Evolutionary conservation across 2,888 invertebrate species (phyloP).

Genomic region (Xanthia icteritia): DNA sequence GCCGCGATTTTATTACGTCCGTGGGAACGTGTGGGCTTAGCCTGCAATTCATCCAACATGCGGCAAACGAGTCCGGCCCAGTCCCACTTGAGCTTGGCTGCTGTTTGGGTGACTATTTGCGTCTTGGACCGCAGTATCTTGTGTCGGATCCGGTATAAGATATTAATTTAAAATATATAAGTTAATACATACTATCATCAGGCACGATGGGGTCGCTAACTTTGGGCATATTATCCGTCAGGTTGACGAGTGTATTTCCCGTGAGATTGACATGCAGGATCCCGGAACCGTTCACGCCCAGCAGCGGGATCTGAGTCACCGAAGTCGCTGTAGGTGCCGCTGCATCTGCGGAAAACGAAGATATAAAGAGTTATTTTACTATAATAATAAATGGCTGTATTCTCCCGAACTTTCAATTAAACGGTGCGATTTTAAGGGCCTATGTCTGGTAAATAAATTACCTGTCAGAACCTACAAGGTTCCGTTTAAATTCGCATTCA

Average conservation of each 20-base stretch:
- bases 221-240: conserved; percentile 75
- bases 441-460: neutral
- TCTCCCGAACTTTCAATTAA: neutral
- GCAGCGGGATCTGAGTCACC: conserved; percentile 79
- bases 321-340: conserved; percentile 58
- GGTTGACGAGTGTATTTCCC: conserved; percentile 69
- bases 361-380: neutral
- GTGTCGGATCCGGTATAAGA: neutral
- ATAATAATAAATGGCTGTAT: neutral
- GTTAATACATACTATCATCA: conserved; percentile 80
- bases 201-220: conserved; percentile 85
- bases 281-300: conserved; percentile 88
- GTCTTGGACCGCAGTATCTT: neutral
- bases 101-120: neutral
- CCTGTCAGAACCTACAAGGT: no score
- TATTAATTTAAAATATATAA: neutral
- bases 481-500: neutral
- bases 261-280: conserved; percentile 75
- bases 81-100: neutral
- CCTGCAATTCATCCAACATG: neutral
- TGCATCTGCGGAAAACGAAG: conserved; percentile 60
- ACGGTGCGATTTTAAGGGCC: neutral
- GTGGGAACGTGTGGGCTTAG: no score
- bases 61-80: no score
- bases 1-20: no score